Conservation (phyloP, 2,797 vertebrate species). For the Spheniscus humboldti region DNA sequence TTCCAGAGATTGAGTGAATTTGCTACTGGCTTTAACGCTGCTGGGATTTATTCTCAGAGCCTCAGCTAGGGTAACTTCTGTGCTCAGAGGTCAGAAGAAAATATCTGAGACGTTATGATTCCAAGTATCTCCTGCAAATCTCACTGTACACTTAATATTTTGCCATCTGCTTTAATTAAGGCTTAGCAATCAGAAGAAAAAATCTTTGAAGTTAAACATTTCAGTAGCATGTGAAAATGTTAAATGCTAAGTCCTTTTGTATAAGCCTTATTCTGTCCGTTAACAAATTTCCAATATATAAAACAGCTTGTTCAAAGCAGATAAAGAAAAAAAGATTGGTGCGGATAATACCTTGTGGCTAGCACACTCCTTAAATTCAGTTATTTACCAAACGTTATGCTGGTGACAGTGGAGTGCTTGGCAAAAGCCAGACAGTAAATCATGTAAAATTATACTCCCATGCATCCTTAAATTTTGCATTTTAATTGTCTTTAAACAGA, state of each 20-base stretch:
- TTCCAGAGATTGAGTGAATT: conserved; percentile 50
- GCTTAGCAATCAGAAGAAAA: conserved; percentile 42
- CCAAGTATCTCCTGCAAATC: conserved; percentile 4
- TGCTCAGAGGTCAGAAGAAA: conserved; percentile 43
- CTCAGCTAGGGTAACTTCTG: conserved; percentile 1
- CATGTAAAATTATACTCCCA: conserved; percentile 33
- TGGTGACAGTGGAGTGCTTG: conserved; percentile 26
- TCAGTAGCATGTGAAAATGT: conserved; percentile 23
- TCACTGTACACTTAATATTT: neutral
- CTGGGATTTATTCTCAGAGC: conserved; percentile 34
- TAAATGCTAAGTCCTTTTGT: conserved; percentile 38
- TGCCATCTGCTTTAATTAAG: conserved; percentile 49
- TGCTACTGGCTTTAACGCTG: conserved; percentile 7
- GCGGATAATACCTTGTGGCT: conserved; percentile 4
- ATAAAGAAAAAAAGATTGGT: neutral
- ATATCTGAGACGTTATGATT: conserved; percentile 7
- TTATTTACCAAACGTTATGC: conserved; percentile 66
- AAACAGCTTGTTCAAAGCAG: neutral
- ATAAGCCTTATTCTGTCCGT: neutral
- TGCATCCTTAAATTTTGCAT: conserved; percentile 53
- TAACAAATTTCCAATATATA: neutral
- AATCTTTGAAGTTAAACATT: conserved; percentile 47
- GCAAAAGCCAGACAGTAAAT: conserved; percentile 53
- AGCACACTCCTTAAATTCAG: conserved; percentile 19
- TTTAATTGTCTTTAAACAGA: conserved; percentile 64